Conservation (phyloP, 2,113 vertebrate species). For the Sapajus apella region DNA sequence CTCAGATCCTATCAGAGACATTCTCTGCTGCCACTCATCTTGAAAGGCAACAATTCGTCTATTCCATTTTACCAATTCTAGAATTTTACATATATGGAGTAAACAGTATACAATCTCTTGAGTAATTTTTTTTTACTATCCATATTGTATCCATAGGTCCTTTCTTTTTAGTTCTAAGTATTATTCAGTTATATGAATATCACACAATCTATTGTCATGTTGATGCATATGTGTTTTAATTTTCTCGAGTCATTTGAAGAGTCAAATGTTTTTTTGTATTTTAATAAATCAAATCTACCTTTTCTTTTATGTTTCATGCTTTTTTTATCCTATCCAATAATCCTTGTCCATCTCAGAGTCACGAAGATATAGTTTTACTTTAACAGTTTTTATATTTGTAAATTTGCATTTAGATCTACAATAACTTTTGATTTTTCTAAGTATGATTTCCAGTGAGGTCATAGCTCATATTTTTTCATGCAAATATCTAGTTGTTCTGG, state of each 20-base stretch:
- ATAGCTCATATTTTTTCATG: not conserved
- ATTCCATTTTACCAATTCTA: not conserved
- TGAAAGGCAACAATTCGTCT: not conserved
- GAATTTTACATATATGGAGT: not conserved
- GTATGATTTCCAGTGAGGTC: not conserved
- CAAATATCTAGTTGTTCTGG: not conserved
- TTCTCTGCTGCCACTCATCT: not conserved
- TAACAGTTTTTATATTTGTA: not conserved
- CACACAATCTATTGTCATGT: not conserved
- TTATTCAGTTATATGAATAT: not conserved
- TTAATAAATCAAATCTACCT: not conserved
- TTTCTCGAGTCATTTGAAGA: not conserved
- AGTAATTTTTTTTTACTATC: not conserved
- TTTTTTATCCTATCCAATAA: not conserved
- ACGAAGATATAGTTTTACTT: not conserved
- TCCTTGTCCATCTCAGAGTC: not conserved
- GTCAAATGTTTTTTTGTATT: not conserved
- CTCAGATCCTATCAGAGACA: not conserved
- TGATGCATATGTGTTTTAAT: not conserved
- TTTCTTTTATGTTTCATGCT: not conserved
- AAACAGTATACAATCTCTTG: not conserved
- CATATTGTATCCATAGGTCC: not conserved
- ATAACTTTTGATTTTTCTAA: not conserved
- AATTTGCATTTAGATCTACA: not conserved
- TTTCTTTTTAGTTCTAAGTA: not conserved